Evolutionary conservation across 2,797 vertebrate species (phyloP).

Genomic region (Tamandua tetradactyla): DNA sequence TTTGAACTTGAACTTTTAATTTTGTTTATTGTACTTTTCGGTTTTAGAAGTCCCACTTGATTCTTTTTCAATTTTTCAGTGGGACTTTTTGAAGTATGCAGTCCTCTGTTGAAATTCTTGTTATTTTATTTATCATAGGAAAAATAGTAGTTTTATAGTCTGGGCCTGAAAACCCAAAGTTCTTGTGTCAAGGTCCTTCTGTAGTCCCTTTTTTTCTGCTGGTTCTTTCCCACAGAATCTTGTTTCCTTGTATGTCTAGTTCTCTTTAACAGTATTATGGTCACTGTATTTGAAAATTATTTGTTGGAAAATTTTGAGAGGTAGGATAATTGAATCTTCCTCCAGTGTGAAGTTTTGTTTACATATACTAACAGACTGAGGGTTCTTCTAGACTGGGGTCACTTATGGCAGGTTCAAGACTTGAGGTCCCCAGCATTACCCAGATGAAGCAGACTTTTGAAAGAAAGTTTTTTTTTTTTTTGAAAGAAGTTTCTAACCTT

Average conservation of each 20-base stretch:
- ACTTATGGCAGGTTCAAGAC: neutral
- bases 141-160: slow-evolving; percentile 13
- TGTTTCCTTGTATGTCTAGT: neutral
- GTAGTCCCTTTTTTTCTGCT: neutral
- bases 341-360: slow-evolving; percentile 2
- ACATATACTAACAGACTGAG: neutral
- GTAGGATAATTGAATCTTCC: neutral
- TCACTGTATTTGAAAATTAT: neutral
- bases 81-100: neutral
- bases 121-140: neutral
- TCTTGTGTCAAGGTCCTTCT: neutral
- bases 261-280: neutral
- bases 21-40: neutral
- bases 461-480: no score
- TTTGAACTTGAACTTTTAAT: neutral
- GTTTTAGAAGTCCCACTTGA: neutral
- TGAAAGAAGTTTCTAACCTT: no score
- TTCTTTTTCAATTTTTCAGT: slow-evolving; percentile 1
- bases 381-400: neutral
- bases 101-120: neutral
- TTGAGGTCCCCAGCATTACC: neutral
- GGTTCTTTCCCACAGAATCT: neutral
- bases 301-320: neutral
- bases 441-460: no score
- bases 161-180: neutral